These are phyloP conservation scores for Aplochiton taeniatus DNA, from an alignment of 2,797 vertebrate species.

Conservation along the genomic window DNA sequence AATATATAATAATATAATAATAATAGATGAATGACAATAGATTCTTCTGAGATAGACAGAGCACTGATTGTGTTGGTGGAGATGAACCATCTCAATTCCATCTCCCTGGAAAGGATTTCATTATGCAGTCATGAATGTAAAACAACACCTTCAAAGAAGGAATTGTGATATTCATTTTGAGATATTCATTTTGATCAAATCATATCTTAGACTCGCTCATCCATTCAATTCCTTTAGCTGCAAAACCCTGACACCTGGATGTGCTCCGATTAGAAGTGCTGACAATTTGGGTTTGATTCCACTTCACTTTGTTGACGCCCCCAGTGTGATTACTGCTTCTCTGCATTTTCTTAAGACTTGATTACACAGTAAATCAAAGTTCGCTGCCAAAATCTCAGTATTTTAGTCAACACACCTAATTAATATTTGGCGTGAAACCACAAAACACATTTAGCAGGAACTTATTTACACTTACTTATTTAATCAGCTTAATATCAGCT, in stretches of 20 bases:
- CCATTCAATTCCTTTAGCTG: constrained; percentile 30
- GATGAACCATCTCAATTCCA: constrained; percentile 18
- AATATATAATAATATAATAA: too few species aligned
- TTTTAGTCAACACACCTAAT: not conserved
- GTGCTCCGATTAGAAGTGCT: constrained; percentile 41
- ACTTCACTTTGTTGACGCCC: constrained; percentile 49
- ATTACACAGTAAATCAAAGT: not conserved
- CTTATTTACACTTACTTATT: not conserved
- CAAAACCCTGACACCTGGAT: constrained; percentile 17
- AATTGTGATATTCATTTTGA: constrained; percentile 36
- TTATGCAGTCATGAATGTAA: constrained; percentile 23
- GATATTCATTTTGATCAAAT: constrained; percentile 32
- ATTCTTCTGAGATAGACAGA: constrained; percentile 14
- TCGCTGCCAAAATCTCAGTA: not conserved
- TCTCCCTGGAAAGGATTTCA: constrained; percentile 16
- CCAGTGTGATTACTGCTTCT: constrained; percentile 23
- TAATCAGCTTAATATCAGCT: not conserved
- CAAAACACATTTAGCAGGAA: not conserved
- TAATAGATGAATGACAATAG: constrained; percentile 28
- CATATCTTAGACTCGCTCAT: constrained; percentile 24
- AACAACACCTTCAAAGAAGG: constrained; percentile 26
- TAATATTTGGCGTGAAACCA: not conserved
- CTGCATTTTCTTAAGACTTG: constrained; percentile 14
- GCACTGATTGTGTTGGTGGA: constrained; percentile 26
- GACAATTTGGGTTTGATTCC: constrained; percentile 50